Evolutionary conservation across 2,888 invertebrate species (phyloP), one percentile per base, ranked within the genome.

Genomic region (Sepiola atlantica): DNA sequence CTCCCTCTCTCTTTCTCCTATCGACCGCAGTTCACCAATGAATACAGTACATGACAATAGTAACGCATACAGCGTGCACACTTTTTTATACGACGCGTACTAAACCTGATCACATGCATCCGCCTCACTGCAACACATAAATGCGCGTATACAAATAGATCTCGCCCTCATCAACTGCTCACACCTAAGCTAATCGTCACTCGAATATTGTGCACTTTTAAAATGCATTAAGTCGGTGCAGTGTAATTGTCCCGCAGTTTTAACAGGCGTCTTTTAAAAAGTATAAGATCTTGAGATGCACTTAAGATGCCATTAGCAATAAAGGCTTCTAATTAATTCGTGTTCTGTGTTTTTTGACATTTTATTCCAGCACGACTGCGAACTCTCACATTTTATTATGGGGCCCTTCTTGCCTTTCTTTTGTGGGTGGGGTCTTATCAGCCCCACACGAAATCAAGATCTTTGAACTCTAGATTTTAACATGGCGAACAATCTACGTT

Each of bases 31-130:
- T 32, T 77, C 77, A 77, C n/a, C 14, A n/a, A n/a, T 77, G 77
- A n/a, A 77, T 77, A 77, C n/a, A 77, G 12, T n/a, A n/a, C 16
- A 32, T n/a, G 3, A 20, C n/a, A 77, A 77, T 77, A 77, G n/a
- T n/a, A 77, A n/a, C 77, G 32, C 77, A n/a, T 77, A 77, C 77
- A 77, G 77, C 77, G n/a, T 77, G 77, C 77, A 32, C 77, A 77
- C 77, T 77, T 77, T 45, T 45, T 77, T n/a, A 77, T 77, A 77
- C 16, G 77, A 77, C 77, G 77, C n/a, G 77, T 32, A 77, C 77
- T 77, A 28, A 61, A 61, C 21, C 28, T 61, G 21, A 61, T 61
- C 77, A 21, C n/a, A 77, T 77, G n/a, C 77, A 77, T n/a, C n/a
- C 77, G 77, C 77, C 77, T n/a, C 16, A 12, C 28, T 77, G n/a